A percentile compares a stretch with the other conserved stretches of the same genome.
phyloP scores from a whole-genome alignment of 1,140 invertebrate species.

The Himalopsyche phryganea region DNA sequence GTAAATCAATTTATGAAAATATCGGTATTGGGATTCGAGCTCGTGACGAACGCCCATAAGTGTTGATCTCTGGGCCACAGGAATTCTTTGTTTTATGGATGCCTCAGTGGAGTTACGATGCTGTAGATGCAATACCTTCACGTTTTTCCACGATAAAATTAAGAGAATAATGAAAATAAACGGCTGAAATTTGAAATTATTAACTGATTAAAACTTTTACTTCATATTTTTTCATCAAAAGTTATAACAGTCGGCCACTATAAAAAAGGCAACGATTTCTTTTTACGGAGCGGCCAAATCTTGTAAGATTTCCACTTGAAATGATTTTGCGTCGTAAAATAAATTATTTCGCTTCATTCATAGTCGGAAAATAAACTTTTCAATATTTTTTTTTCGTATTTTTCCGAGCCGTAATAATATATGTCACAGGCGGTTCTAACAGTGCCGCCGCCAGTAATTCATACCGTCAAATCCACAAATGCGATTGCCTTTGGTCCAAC shows the following conservation, averaged over 20 bases:
- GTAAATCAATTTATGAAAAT: no score
- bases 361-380: slow-evolving; percentile 19
- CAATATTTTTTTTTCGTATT: slow-evolving; percentile 13
- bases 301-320: slow-evolving; percentile 21
- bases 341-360: slow-evolving; percentile 29
- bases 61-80: no score
- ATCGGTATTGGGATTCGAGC: no score
- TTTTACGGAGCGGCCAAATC: slow-evolving; percentile 2
- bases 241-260: not conserved
- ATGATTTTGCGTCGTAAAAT: slow-evolving; percentile 24
- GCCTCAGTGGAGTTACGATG: no score
- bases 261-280: not conserved
- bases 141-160: no score
- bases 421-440: slow-evolving; percentile 8
- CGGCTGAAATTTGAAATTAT: no score
- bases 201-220: not conserved
- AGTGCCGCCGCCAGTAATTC: slow-evolving; percentile 17
- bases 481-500: slow-evolving; percentile 1
- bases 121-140: no score
- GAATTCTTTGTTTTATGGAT: no score
- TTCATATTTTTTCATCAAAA: not conserved
- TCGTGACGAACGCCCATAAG: no score
- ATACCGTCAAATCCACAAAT: slow-evolving; percentile 19
- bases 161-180: no score
- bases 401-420: slow-evolving; percentile 18